Conservation (phyloP, 2,888 invertebrate species). For the Cabera pusaria region DNA sequence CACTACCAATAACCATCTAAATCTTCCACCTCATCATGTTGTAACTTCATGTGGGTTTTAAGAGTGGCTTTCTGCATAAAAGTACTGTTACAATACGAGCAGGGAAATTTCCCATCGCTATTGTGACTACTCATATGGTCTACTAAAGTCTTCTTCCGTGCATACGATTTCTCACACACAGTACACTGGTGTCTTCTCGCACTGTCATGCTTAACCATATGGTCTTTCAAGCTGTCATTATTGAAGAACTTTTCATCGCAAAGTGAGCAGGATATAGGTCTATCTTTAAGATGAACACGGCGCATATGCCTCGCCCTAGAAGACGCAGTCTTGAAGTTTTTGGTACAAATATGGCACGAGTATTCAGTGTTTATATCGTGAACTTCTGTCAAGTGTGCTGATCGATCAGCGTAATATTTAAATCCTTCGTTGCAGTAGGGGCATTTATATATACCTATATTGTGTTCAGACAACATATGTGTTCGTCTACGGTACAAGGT, state of each 20-base stretch:
- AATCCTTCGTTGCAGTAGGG: slow-evolving; percentile 72
- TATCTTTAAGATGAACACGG: slow-evolving; percentile 71
- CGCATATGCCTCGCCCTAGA: slow-evolving; percentile 72
- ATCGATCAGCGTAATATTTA: slow-evolving; percentile 80
- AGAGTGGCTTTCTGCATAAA: slow-evolving; percentile 72
- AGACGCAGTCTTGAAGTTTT: no score
- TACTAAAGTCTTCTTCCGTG: slow-evolving; percentile 82
- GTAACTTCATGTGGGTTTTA: slow-evolving; percentile 63
- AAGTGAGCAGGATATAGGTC: slow-evolving; percentile 65
- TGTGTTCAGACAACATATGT: slow-evolving; percentile 65
- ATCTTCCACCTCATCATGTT: no score
- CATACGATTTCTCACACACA: slow-evolving; percentile 82
- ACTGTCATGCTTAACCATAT: slow-evolving; percentile 80
- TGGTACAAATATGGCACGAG: slow-evolving; percentile 69
- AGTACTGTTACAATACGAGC: slow-evolving; percentile 62
- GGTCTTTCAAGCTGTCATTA: slow-evolving; percentile 64
- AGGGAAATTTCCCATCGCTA: slow-evolving; percentile 67
- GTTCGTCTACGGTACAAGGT: slow-evolving; percentile 61
- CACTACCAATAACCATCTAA: no score
- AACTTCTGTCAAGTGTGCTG: slow-evolving; percentile 68
- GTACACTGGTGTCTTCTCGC: slow-evolving; percentile 81
- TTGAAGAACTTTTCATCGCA: slow-evolving; percentile 72
- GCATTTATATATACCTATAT: slow-evolving; percentile 69
- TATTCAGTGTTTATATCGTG: slow-evolving; percentile 68
- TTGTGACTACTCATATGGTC: slow-evolving; percentile 81